Conservation (phyloP, 2,888 invertebrate species). For the Macrophya annulata region DNA sequence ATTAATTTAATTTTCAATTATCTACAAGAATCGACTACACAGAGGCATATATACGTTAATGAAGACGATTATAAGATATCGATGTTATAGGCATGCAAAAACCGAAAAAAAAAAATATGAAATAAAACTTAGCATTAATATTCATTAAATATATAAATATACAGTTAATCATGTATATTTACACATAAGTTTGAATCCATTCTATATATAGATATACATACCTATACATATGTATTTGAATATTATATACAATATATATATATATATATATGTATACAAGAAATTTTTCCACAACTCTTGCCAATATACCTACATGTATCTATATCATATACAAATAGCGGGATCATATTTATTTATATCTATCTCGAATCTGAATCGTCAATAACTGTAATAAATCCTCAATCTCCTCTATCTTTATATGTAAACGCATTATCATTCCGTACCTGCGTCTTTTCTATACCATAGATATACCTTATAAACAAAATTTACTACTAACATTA, state of each 20-base stretch:
- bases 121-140: background rate
- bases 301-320: background rate
- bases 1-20: background rate
- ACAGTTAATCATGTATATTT: background rate
- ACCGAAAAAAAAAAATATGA: background rate
- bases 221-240: background rate
- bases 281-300: background rate
- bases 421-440: background rate
- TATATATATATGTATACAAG: background rate
- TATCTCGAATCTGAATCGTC: background rate
- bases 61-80: slow-evolving; percentile 3
- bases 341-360: slow-evolving; percentile 21
- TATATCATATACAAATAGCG: background rate
- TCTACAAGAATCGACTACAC: background rate
- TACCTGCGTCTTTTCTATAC: background rate
- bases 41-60: background rate
- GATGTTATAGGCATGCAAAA: background rate
- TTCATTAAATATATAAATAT: background rate
- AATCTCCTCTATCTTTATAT: background rate
- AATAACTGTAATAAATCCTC: background rate
- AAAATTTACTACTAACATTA: background rate
- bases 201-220: background rate
- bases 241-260: background rate
- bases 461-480: no score
- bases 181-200: background rate